These are phyloP conservation scores for Drosophila pseudotalamancana DNA, from an alignment of 2,888 invertebrate species.

Conservation along the genomic window DNA sequence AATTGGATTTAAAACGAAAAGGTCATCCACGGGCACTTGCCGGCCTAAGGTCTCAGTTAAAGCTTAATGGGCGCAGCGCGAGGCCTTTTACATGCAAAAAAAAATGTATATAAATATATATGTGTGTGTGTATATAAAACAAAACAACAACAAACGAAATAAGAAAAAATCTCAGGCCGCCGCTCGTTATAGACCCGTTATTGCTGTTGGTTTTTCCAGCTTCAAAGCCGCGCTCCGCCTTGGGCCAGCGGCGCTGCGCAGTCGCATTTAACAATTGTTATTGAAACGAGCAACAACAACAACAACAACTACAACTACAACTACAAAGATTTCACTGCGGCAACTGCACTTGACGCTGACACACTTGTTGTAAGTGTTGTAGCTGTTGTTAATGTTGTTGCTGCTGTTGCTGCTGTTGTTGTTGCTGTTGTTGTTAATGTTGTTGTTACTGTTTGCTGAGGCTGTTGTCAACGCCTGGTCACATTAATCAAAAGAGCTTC, in stretches of 20 bases:
- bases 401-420: slow-evolving; percentile 18
- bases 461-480: slow-evolving; percentile 54
- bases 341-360: slow-evolving; percentile 63
- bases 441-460: slow-evolving; percentile 9
- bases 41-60: slow-evolving; percentile 41
- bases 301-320: slow-evolving; percentile 24
- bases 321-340: slow-evolving; percentile 61
- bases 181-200: slow-evolving; percentile 57
- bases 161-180: slow-evolving; percentile 33
- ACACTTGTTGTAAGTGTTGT: slow-evolving; percentile 52
- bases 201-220: slow-evolving; percentile 43
- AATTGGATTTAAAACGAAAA: slow-evolving; percentile 72
- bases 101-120: too few species aligned
- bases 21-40: slow-evolving; percentile 73
- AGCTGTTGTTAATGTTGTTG: slow-evolving; percentile 19
- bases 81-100: slow-evolving; percentile 60
- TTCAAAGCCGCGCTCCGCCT: slow-evolving; percentile 64
- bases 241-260: slow-evolving; percentile 50
- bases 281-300: slow-evolving; percentile 46
- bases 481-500: slow-evolving; percentile 54
- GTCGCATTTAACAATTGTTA: slow-evolving; percentile 62
- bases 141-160: slow-evolving; percentile 16
- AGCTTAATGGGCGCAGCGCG: slow-evolving; percentile 73
- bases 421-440: slow-evolving; percentile 30
- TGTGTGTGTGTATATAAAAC: too few species aligned